Percentiles rank a stretch among this genome's conserved stretches.
Evolutionary conservation across 2,888 invertebrate genomes (phyloP).

Genomic region (Trichogramma evanescens): DNA sequence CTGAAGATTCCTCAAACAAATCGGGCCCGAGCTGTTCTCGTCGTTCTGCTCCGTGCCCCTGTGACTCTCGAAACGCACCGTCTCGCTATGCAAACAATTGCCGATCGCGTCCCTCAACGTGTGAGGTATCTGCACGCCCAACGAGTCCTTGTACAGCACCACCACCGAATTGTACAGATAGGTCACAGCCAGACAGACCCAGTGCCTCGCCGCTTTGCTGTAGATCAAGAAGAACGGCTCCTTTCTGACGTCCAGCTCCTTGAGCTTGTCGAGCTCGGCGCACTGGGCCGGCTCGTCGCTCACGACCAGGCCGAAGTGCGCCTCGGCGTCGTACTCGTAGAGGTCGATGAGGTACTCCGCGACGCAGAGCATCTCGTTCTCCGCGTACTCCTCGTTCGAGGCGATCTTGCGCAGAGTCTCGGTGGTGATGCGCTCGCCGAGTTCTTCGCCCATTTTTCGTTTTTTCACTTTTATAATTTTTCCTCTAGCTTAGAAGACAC

Average conservation of each 20-base stretch:
- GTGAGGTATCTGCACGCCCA: conserved; percentile 12
- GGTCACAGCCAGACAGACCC: conserved; percentile 17
- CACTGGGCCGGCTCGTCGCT: conserved; percentile 4
- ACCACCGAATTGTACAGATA: conserved; percentile 7
- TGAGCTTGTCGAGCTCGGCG: not conserved
- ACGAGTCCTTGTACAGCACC: conserved; percentile 20
- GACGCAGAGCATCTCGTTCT: conserved; percentile 19
- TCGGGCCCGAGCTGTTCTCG: conserved; percentile 18
- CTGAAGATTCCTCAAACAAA: conserved; percentile 19
- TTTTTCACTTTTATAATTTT: not conserved
- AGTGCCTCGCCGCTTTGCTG: conserved; percentile 10
- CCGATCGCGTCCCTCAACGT: conserved; percentile 10
- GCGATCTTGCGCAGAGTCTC: conserved; percentile 20
- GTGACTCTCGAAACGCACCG: conserved; percentile 15
- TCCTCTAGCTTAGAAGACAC: not conserved
- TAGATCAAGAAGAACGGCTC: conserved; percentile 12
- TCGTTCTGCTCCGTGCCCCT: conserved; percentile 20
- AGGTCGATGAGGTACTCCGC: conserved; percentile 16
- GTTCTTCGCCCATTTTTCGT: conserved; percentile 1
- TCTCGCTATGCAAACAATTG: conserved; percentile 6
- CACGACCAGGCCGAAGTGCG: conserved; percentile 12
- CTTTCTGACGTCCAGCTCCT: not conserved
- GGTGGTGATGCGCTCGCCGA: conserved; percentile 17
- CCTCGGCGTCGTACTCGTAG: conserved; percentile 16
- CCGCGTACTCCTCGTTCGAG: conserved; percentile 21